A percentile compares a stretch with the other conserved stretches of the same genome.
These are phyloP conservation scores for Ostrea edulis DNA, from an alignment of 1,140 invertebrate genomes.

Conservation along the genomic window DNA sequence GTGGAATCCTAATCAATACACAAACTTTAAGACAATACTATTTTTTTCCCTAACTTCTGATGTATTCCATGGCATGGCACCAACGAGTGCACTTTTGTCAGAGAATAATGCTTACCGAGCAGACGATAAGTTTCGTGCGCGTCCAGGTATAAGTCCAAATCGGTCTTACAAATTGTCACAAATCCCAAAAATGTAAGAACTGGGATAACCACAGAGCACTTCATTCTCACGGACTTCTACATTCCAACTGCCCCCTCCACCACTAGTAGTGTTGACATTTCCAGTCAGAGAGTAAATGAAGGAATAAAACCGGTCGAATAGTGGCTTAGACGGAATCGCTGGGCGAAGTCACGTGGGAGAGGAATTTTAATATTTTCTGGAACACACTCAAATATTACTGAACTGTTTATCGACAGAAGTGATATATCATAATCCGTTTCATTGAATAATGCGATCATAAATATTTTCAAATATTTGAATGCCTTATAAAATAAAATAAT, in stretches of 20 bases:
- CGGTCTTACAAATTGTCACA: constrained; percentile 30
- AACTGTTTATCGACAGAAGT: too few relatives aligned
- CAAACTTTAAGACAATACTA: neutral
- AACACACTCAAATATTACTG: neutral
- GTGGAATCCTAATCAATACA: neutral
- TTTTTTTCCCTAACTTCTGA: neutral
- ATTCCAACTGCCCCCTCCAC: neutral
- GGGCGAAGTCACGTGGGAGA: neutral
- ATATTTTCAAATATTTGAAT: too few relatives aligned
- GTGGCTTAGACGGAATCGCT: constrained; percentile 4
- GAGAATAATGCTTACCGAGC: neutral
- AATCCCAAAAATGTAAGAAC: neutral
- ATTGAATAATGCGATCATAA: too few relatives aligned
- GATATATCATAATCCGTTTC: too few relatives aligned
- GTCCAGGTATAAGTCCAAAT: constrained; percentile 7
- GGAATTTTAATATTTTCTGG: constrained; percentile 9
- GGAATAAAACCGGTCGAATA: constrained; percentile 11
- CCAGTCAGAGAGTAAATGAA: constrained; percentile 26
- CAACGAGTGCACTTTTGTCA: neutral
- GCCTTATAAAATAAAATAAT: too few relatives aligned
- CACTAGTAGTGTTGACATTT: constrained; percentile 11
- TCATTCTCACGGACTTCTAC: constrained; percentile 11
- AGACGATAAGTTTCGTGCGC: constrained; percentile 21
- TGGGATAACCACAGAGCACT: neutral
- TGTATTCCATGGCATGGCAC: neutral